Evolutionary conservation across 1,140 invertebrate species (phyloP), one percentile per base, ranked within the genome.

Genomic region (Galleria mellonella): DNA sequence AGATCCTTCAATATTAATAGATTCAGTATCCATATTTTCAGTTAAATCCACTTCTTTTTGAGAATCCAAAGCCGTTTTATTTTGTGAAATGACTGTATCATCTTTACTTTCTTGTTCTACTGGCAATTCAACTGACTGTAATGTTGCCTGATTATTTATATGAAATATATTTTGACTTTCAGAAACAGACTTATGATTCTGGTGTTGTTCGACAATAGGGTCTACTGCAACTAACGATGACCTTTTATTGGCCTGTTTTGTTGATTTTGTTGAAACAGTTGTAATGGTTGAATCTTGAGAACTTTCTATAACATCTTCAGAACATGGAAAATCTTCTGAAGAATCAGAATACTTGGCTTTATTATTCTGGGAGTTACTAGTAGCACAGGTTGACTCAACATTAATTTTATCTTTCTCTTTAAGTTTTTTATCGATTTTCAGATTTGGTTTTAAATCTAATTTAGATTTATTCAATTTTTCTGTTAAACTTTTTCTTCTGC

Each of bases 231-330:
- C 54, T 10, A 66, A 23, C n/a, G 61, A 62, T 36, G 53, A 12
- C 55, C 61, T 71, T 41, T 65, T 73, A 1, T 32, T n/a, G 13
- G 32, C 8, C 33, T 41, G 62, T 55, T 68, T 83, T n/a, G 51
- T 45, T 14, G 79, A 57, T 57, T 70, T 81, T 1, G 74, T 61
- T 14, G 74, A 76, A 39, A 77, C 65, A 6, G 71, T 65, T 32
- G 76, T 82, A 11, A 73, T 41, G 33, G 68, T 66, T n/a, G 84
- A 83, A 45, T 87, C 86, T 64, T 87, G 86, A 32, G 84, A 87
- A 63, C 86, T 87, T 57, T 85, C 84, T 43, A 87, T 87, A 7
- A 87, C 35, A 70, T 87, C 86, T 47, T 87, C 82, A 17, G 84
- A 85, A 42, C 43, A 55, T 29, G 51, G 39, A 14, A 51, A 32